Evolutionary conservation across 2,888 invertebrate species (phyloP).

Genomic region (Venusia cambrica): DNA sequence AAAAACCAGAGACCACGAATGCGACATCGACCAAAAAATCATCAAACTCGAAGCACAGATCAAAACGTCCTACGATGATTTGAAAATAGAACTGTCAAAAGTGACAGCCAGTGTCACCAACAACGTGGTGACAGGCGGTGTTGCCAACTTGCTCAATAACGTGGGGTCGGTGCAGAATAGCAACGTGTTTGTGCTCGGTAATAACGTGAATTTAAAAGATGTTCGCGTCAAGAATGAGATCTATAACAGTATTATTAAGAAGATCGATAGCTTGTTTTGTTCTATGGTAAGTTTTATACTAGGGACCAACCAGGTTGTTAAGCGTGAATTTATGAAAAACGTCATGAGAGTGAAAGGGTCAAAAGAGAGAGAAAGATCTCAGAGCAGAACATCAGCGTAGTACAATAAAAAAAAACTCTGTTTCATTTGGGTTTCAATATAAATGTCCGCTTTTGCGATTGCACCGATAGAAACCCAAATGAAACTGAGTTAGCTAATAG

Average conservation of each 20-base stretch:
- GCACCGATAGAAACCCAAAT: too few relatives aligned
- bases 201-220: slow-evolving; percentile 58
- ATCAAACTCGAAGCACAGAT: slow-evolving; percentile 60
- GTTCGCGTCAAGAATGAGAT: slow-evolving; percentile 60
- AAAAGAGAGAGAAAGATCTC: too few relatives aligned
- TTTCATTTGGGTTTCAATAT: too few relatives aligned
- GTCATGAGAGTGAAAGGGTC: too few relatives aligned
- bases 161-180: slow-evolving; percentile 56
- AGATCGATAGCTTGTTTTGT: slow-evolving; percentile 69
- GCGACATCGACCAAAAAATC: slow-evolving; percentile 57
- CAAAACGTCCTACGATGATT: slow-evolving; percentile 56
- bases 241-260: slow-evolving; percentile 65
- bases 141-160: slow-evolving; percentile 37
- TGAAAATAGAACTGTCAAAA: slow-evolving; percentile 51
- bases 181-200: slow-evolving; percentile 60
- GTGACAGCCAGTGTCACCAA: slow-evolving; percentile 50
- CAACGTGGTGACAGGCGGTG: too few relatives aligned
- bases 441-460: too few relatives aligned
- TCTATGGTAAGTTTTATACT: slow-evolving; percentile 66
- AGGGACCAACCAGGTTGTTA: too few relatives aligned
- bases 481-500: too few relatives aligned
- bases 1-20: slow-evolving; percentile 63
- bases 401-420: too few relatives aligned
- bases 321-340: too few relatives aligned
- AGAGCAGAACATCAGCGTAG: too few relatives aligned